Base-by-base conservation (phyloP, 92 coral and sea anemone species). In the Porites lobata region DNA sequence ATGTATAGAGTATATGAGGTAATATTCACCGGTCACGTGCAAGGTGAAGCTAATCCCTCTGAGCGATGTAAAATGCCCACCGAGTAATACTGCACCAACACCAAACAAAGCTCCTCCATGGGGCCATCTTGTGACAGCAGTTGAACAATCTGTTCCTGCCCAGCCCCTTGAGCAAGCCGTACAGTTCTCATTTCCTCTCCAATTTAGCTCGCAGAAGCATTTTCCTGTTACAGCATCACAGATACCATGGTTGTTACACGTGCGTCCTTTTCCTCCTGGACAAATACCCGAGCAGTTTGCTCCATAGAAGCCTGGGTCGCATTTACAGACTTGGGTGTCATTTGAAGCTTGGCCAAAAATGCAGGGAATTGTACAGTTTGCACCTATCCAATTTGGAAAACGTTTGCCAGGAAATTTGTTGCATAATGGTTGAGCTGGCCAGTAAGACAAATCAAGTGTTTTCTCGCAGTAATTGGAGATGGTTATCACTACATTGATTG, bases 321-420 rank as follows among this genome's bases (percentile, higher is more conserved):
- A 98, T 22, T 83, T 82, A 69, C 99, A 98, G 69, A 76, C 67
- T 73, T 81, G 87, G 58, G 90, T 88, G 54, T 72, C 73, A 24
- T 91, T 86, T 38, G 92, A 86, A 13, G 92, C 85, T 87, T 69
- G 85, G 32, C 99, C 99, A 91, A 94, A 98, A 43, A 95, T 80
- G 69, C 99, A 98, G 8, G 94, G 91, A 7, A 81, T 86, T 11
- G 96, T 85, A 64, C 99, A 98, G 91, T 98, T 94, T 9, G 70
- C 71, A 8, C 99, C 99, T 51, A 98, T 98, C 99, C 99, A 98
- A 59, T 98, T 86, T 5, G 98, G 98, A 75, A 95, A 98, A 57
- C 86, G 75, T 76, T 89, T 94, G 57, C 98, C 96, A 14, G 92
- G 96, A 77, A 95, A 97, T 29, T 85, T 65, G 90, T 95, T 97